Evolutionary conservation across 2,888 invertebrate genomes (phyloP), one percentile per base, ranked within the genome.

Genomic region (Parascotia fuliginaria): DNA sequence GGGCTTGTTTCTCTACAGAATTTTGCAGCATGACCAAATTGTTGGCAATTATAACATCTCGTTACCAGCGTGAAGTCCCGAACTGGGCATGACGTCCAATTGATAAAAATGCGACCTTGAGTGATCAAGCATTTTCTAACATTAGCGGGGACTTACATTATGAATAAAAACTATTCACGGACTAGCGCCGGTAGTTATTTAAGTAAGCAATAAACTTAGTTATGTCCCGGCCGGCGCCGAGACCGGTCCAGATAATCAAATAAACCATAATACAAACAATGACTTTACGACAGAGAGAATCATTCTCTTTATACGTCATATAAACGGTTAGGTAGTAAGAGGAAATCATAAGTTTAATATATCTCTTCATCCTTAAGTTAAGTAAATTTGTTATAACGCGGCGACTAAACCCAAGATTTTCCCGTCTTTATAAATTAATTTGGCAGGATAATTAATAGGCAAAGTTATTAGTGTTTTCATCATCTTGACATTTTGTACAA

Each of bases 151-250:
- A n/a, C n/a, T n/a, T n/a, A 15, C 68, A 70, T 65, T 54, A 61
- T 40, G 57, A 62, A 67, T 65, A 70, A 72, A 66, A 67, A 64
- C 60, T 45, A 68, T 55, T 53, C 57, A 53, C 64, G 60, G 43
- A 42, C 33, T 62, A 67, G 63, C 56, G 55, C 52, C 63, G 57
- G 72, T 73, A 77, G 75, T 77, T 75, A 79, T 77, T 77, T 75
- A 68, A 83, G 77, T 77, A 77, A 79, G 79, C 77, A 70, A 81
- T 85, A 85, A 85, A 85, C 68, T 61, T 55, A 54, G 79, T 83
- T 79, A 83, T 79, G 70, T 77, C 73, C 68, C 64, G 68, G 47
- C 74, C 73, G 77, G 79, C 79, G 77, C 77, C 77, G 73, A 56
- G 65, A 57, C 72, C 68, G 67, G 69, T 62, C 68, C 73, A 65